phyloP scores from a whole-genome alignment of 2,888 invertebrate species.

The Onthophagus sagittarius region DNA sequence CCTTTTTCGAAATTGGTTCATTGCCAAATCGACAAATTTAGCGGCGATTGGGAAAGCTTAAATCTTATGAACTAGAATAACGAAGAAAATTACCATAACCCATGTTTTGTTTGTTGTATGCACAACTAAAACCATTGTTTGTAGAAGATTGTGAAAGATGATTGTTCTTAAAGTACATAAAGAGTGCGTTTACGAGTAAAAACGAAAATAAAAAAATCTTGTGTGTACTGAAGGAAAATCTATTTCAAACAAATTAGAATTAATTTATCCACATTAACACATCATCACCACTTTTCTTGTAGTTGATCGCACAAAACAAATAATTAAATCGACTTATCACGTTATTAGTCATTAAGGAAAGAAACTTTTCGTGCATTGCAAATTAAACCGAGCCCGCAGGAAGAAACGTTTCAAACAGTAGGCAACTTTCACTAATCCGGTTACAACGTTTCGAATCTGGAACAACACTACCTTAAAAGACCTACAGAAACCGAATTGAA shows the following conservation, averaged over 20 bases:
- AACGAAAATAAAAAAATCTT: background rate
- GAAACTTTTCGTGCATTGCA: background rate
- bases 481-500: background rate
- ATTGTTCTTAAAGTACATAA: background rate
- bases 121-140: background rate
- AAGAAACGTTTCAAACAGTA: background rate
- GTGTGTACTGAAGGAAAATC: background rate
- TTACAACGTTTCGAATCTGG: background rate
- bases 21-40: background rate
- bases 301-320: background rate
- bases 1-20: background rate
- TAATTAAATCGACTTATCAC: no score
- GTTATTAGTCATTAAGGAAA: background rate
- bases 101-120: background rate
- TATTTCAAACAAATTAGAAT: background rate
- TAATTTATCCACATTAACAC: background rate
- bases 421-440: background rate
- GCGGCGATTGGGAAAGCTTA: background rate
- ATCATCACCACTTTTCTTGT: background rate
- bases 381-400: background rate
- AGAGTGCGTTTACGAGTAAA: background rate
- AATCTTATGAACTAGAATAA: background rate
- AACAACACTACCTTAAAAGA: background rate
- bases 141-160: background rate
- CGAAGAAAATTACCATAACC: background rate